Base-by-base conservation (phyloP, 2,113 vertebrate genomes). In the Boulengerochromis microlepis region DNA sequence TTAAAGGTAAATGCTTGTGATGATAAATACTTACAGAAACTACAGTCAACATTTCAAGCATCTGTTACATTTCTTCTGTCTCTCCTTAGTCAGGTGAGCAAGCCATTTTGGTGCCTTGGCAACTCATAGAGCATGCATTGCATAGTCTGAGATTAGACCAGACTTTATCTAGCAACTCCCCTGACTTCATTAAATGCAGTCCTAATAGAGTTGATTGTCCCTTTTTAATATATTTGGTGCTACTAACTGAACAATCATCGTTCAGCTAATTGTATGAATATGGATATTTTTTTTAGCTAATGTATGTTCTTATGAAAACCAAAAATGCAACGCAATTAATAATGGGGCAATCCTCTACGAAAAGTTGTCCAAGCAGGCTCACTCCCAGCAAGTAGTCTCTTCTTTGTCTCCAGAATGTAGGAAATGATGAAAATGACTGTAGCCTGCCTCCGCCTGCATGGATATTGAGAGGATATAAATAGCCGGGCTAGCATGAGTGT, bases 401-500 rank as follows among this genome's bases (percentile, higher is more conserved):
- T 86, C 33, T 33, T 87, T 84, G 40, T 74, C 86, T 91, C 76
- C 31, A 85, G 91, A 94, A 94, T 93, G 87, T 93, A 94, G 92
- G 89, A 86, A 59, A 78, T 91, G 88, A 95, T 93, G 86, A 92
- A 92, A 95, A 90, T 81, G 61, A 78, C 90, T 87, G 86, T 92
- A 91, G 89, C 91, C 89, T 89, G 81, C 91, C 92, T 90, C 78
- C 13, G 86, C 92, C 86, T 88, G 90, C 90, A 83, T 93, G 90
- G 91, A 92, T 92, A 91, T 94, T 86, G 93, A 87, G 89, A 78
- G 89, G 94, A 90, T 95, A 96, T 95, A 95, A 96, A 96, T 96
- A 95, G 94, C 89, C 31, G 2, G 85, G 85, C 66, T 87, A 88
- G 86, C 56, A 86, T 91, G 93, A 92, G 92, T 85, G 91, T 91